phyloP scores from a whole-genome alignment of 2,888 invertebrate species.

The Schizaphis graminum region DNA sequence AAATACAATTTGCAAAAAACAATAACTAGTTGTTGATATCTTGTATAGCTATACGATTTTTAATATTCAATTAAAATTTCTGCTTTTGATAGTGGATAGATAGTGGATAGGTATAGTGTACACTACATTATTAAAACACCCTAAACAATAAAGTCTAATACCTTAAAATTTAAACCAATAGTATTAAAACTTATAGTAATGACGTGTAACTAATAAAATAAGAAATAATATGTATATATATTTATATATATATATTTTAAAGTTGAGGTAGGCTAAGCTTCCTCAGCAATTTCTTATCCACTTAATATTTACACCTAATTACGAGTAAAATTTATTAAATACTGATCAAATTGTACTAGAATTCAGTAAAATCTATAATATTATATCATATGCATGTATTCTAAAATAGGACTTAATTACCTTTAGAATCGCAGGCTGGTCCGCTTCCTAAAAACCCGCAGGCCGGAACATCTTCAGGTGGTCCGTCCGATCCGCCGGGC shows the following conservation, averaged over 20 bases:
- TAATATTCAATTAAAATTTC: not conserved
- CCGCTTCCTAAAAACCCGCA: slow-evolving; percentile 87
- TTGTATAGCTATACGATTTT: too few species aligned
- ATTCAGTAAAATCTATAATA: not conserved
- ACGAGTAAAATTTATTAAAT: not conserved
- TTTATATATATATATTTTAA: too few species aligned
- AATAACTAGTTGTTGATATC: too few species aligned
- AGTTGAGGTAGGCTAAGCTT: too few species aligned
- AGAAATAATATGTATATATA: not conserved
- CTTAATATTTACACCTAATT: not conserved
- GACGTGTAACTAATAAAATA: not conserved
- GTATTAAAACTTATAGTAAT: not conserved
- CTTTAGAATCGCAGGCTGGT: slow-evolving; percentile 78
- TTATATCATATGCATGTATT: not conserved
- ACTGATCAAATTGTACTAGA: not conserved
- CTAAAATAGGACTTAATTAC: slow-evolving; percentile 70
- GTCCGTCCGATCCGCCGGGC: slow-evolving; percentile 84
- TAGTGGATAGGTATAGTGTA: too few species aligned
- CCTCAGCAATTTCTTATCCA: not conserved
- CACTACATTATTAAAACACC: not conserved
- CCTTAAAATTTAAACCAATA: not conserved
- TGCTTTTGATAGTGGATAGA: not conserved
- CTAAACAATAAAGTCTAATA: not conserved
- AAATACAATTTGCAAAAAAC: too few species aligned
- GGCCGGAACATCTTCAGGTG: slow-evolving; percentile 82